Percentiles rank a stretch among this genome's conserved stretches.
These are phyloP conservation scores for Drosophila nigricruria DNA, from an alignment of 2,888 invertebrate species.

Conservation along the genomic window DNA sequence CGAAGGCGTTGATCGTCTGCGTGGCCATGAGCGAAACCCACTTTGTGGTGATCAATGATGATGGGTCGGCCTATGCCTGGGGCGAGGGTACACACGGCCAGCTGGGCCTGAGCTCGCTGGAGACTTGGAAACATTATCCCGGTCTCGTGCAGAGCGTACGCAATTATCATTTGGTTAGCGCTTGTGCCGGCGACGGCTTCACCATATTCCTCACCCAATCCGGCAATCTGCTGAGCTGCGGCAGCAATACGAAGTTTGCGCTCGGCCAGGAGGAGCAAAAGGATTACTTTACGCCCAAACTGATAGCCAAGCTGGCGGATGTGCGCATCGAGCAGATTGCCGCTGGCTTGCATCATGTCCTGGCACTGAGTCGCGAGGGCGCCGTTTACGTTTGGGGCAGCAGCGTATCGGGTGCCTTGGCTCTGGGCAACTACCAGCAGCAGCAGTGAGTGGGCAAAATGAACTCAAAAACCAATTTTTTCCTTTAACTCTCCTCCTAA, in stretches of 20 bases:
- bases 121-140: slow-evolving; percentile 87
- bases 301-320: slow-evolving; percentile 86
- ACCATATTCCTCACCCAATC: slow-evolving; percentile 89
- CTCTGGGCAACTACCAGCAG: slow-evolving; percentile 84
- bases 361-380: slow-evolving; percentile 88
- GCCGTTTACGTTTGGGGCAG: slow-evolving; percentile 89
- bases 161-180: slow-evolving; percentile 87
- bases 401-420: slow-evolving; percentile 87
- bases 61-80: slow-evolving; percentile 89
- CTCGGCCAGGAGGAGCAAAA: slow-evolving; percentile 89
- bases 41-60: slow-evolving; percentile 87
- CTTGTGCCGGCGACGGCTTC: slow-evolving; percentile 88
- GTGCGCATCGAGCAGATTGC: slow-evolving; percentile 88
- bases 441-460: slow-evolving; percentile 71
- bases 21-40: slow-evolving; percentile 87
- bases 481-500: not conserved
- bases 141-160: slow-evolving; percentile 87
- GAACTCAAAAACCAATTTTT: too few species aligned
- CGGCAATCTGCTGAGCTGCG: slow-evolving; percentile 90
- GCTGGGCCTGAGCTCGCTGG: slow-evolving; percentile 87
- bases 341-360: slow-evolving; percentile 88
- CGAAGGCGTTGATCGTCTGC: slow-evolving; percentile 86
- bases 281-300: slow-evolving; percentile 87
- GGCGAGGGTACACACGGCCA: slow-evolving; percentile 89
- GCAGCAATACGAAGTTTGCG: slow-evolving; percentile 88